phyloP scores from a whole-genome alignment of 1,140 invertebrate species.

The Bombus affinis region DNA sequence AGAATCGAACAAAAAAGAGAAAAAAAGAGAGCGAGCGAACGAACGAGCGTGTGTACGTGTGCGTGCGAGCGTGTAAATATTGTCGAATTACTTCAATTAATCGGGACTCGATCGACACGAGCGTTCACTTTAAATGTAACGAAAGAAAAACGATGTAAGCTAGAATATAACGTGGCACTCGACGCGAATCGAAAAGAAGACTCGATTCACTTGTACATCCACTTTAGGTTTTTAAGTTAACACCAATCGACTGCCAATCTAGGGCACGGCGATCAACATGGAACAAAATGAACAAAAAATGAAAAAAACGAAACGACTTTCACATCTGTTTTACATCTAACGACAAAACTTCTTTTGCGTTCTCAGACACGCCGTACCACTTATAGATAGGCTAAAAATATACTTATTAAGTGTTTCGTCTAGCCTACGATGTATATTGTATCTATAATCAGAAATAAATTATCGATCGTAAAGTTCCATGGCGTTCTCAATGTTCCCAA shows the following conservation, averaged over 20 bases:
- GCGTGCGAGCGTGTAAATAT: constrained; percentile 63
- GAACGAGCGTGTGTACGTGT: neutral
- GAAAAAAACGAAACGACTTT: constrained; percentile 25
- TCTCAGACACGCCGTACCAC: constrained; percentile 62
- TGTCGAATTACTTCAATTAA: constrained; percentile 55
- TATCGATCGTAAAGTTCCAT: constrained; percentile 66
- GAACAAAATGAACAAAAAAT: neutral
- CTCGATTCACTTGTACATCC: constrained; percentile 20
- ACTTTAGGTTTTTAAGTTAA: constrained; percentile 41
- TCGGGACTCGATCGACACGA: constrained; percentile 21
- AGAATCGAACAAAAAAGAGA: neutral
- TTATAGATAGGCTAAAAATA: constrained; percentile 74
- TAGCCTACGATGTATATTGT: constrained; percentile 79
- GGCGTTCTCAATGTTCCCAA: neutral
- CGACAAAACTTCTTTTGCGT: constrained; percentile 46
- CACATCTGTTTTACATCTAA: constrained; percentile 60
- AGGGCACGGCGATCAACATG: constrained; percentile 45
- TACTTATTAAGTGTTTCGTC: constrained; percentile 77
- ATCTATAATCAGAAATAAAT: constrained; percentile 79
- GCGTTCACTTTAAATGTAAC: constrained; percentile 25
- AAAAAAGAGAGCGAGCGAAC: neutral
- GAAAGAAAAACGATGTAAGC: constrained; percentile 1
- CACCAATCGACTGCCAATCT: constrained; percentile 31
- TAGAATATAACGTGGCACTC: constrained; percentile 5
- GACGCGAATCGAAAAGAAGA: neutral